Evolutionary conservation across 2,888 invertebrate genomes (phyloP), one percentile per base, ranked within the genome.

Genomic region (Poecilobothrus nobilitatus): DNA sequence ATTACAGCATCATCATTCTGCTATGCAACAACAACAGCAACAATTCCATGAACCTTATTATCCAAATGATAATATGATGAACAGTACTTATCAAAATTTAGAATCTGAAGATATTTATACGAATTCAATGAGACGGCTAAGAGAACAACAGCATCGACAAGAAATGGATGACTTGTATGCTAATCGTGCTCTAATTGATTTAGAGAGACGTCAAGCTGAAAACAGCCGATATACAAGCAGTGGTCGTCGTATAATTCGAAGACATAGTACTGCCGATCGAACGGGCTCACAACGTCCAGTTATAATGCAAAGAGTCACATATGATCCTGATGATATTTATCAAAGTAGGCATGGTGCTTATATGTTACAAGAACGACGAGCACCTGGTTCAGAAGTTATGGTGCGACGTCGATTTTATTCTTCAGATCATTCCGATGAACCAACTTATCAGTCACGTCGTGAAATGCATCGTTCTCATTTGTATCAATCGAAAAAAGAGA

Each of bases 181-280:
- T 12, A 82, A 82, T 74, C 76, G 82, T 8, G 82, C 82, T 1
- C 74, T 80, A 66, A 81, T 82, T 53, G 82, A 82, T 73, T 73
- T 82, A 61, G 81, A 82, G 66, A 73, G 81, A 5, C 74, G 80
- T 0, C 80, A 81, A 68, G 77, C 77, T 1, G 79, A 80, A 66
- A 77, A 76, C 18, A 72, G 71, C 21, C 75, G 75, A 33, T 75
- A 75, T 3, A 73, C 71, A 66, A 34, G 66, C 9, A 70, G 70
- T 63, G 76, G 76, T 1, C 73, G 78, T 4, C 73, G 78, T 37
- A 80, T 82, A 44, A 74, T 81, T 66, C 76, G 82, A 4, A 75
- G 82, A 4, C 82, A 82, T 70, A 82, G 82, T 70, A 80, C 81
- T 63, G 81, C 82, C 0, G 82, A 82, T 75, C 78, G 81, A 15